Conservation (phyloP, 2,113 vertebrate genomes). For the Myotis davidii region DNA sequence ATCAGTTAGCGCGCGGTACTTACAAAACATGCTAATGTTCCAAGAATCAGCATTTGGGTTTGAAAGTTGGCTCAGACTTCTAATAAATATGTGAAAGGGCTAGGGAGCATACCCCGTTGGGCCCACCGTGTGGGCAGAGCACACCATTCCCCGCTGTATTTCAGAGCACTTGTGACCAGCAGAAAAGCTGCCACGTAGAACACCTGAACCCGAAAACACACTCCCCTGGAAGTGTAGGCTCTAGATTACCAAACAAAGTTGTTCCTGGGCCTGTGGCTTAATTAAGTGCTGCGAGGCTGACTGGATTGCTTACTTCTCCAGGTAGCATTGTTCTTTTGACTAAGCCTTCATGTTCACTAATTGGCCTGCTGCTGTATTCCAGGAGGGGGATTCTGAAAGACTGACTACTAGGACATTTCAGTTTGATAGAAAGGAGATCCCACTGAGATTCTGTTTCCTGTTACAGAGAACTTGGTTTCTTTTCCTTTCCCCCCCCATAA, state of each 20-base stretch:
- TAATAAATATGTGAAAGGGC: neutral
- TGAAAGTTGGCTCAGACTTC: neutral
- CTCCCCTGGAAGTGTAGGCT: constrained; percentile 36
- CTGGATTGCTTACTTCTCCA: constrained; percentile 59
- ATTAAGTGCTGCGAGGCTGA: constrained; percentile 62
- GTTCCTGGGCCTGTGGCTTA: constrained; percentile 51
- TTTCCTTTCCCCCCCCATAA: neutral
- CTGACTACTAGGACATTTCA: constrained; percentile 39
- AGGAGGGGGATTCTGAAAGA: constrained; percentile 60
- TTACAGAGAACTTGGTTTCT: neutral
- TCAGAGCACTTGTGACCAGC: neutral
- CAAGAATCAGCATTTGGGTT: neutral
- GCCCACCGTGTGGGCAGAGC: neutral
- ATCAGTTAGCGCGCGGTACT: too few species aligned
- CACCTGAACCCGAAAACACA: neutral
- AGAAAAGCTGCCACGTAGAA: neutral
- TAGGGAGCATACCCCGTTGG: neutral
- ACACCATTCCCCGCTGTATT: neutral
- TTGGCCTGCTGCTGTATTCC: constrained; percentile 60
- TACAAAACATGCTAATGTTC: neutral
- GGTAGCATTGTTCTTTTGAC: constrained; percentile 73
- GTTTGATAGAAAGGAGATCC: constrained; percentile 43
- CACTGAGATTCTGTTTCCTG: constrained; percentile 56
- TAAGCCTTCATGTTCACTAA: constrained; percentile 71
- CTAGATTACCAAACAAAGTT: constrained; percentile 43